Evolutionary conservation across 2,113 vertebrate genomes (phyloP).

Genomic region (Gadus macrocephalus): DNA sequence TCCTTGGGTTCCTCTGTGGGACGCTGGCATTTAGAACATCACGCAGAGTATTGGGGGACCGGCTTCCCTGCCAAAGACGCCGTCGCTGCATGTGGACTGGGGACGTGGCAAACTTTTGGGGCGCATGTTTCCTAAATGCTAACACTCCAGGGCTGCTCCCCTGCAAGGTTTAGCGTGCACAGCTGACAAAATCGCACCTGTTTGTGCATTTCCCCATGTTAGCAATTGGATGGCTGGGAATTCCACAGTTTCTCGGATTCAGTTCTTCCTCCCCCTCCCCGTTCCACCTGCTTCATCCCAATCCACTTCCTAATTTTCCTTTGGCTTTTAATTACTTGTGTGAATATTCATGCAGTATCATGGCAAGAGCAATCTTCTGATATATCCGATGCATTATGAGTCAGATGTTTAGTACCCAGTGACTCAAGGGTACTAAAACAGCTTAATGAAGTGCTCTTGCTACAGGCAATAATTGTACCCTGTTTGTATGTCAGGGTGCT

Average conservation of each 20-base stretch:
- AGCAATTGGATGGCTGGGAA: neutral
- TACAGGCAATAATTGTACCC: conserved; percentile 48
- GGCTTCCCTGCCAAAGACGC: neutral
- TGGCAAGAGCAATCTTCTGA: conserved; percentile 34
- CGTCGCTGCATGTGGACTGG: neutral
- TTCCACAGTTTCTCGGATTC: neutral
- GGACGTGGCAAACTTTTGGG: neutral
- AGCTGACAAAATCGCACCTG: neutral
- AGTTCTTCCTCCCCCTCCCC: neutral
- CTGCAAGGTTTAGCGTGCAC: neutral
- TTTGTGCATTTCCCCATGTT: neutral
- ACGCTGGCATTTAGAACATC: conserved; percentile 6
- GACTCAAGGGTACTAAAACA: conserved; percentile 44
- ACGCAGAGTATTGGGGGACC: conserved; percentile 1
- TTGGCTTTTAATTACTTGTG: conserved; percentile 29
- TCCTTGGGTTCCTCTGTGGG: neutral
- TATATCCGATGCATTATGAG: conserved; percentile 32
- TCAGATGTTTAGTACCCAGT: conserved; percentile 39
- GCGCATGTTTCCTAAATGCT: neutral
- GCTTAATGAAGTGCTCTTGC: conserved; percentile 53
- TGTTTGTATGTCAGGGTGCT: conserved; percentile 34
- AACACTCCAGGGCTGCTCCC: conserved; percentile 2
- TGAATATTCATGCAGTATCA: conserved; percentile 43
- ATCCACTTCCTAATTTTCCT: conserved; percentile 14
- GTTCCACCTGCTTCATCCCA: conserved; percentile 14